Base-by-base conservation (phyloP, 1,140 invertebrate species). In the Temnothorax curvispinosus region DNA sequence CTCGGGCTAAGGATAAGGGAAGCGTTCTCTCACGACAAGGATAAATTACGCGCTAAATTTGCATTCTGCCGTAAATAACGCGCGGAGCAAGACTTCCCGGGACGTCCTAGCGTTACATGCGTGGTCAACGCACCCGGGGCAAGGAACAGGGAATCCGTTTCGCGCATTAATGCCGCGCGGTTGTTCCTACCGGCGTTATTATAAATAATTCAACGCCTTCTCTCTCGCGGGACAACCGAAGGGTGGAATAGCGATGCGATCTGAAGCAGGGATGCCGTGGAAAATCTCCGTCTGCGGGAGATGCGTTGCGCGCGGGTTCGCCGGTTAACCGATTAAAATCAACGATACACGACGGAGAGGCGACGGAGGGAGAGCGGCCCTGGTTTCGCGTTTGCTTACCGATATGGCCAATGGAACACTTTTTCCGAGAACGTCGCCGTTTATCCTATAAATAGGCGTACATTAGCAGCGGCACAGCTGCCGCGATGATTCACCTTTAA, bases 371-470 rank as follows among this genome's bases (percentile, higher is more conserved):
- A 50, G 76, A 8, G 62, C 32, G 50, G 64, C 77, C 50, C 41
- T 60, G 71, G 56, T 58, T 58, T 47, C 44, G 54, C 67, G 67
- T 69, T 86, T 89, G 52, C 71, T 13, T 41, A 84, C 71, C 87
- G 72, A 89, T 89, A 89, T 50, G 32, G 62, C 52, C 84, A 81
- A 44, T 44, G 52, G 56, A 80, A 72, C 64, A 81, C 75, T 87
- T 62, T 75, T 84, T 72, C 71, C 84, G 86, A 86, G 84, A 89
- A 89, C 74, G 76, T 89, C 71, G 71, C 54, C 67, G 71, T 82
- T 89, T 72, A 87, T 81, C 69, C 88, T 89, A 89, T 89, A 89
- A 89, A 89, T 89, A 89, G 88, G 56, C 58, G 44, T 58, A 60
- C 76, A 77, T 89, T 89, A 89, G 78, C 74, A 54, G 44, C 76